Evolutionary conservation across 2,797 vertebrate species (phyloP), one percentile per base, ranked within the genome.

Genomic region (Masticophis lateralis): DNA sequence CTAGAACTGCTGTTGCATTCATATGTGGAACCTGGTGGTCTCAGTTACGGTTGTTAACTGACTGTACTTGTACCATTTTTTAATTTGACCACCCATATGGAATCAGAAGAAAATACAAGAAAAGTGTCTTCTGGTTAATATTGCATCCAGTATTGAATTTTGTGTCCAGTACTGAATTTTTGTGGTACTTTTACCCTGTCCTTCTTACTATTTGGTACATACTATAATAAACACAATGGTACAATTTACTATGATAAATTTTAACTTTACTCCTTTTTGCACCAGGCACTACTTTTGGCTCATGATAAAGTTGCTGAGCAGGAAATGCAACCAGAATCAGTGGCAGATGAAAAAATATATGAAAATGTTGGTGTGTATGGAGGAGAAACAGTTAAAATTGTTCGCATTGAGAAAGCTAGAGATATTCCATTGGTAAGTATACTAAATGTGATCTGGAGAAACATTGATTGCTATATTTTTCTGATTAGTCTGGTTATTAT

Each of bases 351-450:
- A 91, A 97, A 95, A 93, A 95, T 97, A 91, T 98, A 98, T 94
- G 99, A 99, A 94, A 99, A 98, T 5, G 93, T 99, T 96, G 98
- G 98, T 4, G 97, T 99, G 63, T 99, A 99, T 94, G 99, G 98
- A 95, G 99, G 98, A 87, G 99, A 99, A 97, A 99, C 98, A 0
- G 99, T 99, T 94, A 99, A 99, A 98, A 99, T 99, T 92, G 99
- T 99, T 93, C 98, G 99, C 55, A 99, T 99, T 91, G 99, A 99
- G 96, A 99, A 99, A 94, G 99, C 99, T 88, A 98, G 97, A 92
- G 99, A 99, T 97, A 98, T 99, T 92, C 99, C 99, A 0, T 96
- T 99, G 98, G 99, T 99, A 96, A 98, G 98, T 98, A 63, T 93
- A 13, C 18, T 91, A 32, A 69, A 63, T 59, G 86, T 59, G n/a